Evolutionary conservation across 1,140 invertebrate genomes (phyloP).

Genomic region (Drosophila sulfurigaster): DNA sequence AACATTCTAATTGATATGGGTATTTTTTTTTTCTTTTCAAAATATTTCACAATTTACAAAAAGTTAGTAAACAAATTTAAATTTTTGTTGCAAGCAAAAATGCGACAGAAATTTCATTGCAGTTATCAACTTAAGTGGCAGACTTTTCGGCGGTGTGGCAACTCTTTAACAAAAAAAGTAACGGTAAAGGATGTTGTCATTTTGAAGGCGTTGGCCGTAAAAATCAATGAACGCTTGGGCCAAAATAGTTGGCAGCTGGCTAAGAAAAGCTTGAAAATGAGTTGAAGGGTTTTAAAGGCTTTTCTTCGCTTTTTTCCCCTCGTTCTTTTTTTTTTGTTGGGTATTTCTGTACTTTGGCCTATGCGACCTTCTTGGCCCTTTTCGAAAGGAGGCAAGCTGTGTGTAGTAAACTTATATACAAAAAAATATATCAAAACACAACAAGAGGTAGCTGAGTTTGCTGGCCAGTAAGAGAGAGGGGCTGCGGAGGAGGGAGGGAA

Average conservation of each 20-base stretch:
- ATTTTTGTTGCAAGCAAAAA: background rate
- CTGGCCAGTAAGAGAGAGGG: background rate
- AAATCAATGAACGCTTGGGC: slow-evolving; percentile 74
- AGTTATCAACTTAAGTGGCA: slow-evolving; percentile 6
- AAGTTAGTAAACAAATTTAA: too few species aligned
- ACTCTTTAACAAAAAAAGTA: slow-evolving; percentile 24
- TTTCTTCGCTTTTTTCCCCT: background rate
- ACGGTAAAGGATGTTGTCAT: slow-evolving; percentile 45
- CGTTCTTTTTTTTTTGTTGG: slow-evolving; percentile 11
- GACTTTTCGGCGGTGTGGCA: slow-evolving; percentile 6
- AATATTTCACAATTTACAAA: background rate
- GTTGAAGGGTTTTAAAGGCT: slow-evolving; percentile 66
- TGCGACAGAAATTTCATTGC: background rate
- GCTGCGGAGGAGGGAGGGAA: slow-evolving; percentile 1
- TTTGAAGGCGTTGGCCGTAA: slow-evolving; percentile 72
- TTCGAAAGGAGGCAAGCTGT: slow-evolving; percentile 29
- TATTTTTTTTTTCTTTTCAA: too few species aligned
- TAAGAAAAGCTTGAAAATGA: slow-evolving; percentile 44
- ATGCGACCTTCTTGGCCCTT: slow-evolving; percentile 61
- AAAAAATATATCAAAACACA: slow-evolving; percentile 61
- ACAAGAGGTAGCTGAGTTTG: slow-evolving; percentile 36
- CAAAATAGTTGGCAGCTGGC: slow-evolving; percentile 73
- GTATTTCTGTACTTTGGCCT: slow-evolving; percentile 15
- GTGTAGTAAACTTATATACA: slow-evolving; percentile 32
- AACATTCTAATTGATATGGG: background rate